Conservation (phyloP, 92 coral and sea anemone genomes). For the Siderastrea radians region DNA sequence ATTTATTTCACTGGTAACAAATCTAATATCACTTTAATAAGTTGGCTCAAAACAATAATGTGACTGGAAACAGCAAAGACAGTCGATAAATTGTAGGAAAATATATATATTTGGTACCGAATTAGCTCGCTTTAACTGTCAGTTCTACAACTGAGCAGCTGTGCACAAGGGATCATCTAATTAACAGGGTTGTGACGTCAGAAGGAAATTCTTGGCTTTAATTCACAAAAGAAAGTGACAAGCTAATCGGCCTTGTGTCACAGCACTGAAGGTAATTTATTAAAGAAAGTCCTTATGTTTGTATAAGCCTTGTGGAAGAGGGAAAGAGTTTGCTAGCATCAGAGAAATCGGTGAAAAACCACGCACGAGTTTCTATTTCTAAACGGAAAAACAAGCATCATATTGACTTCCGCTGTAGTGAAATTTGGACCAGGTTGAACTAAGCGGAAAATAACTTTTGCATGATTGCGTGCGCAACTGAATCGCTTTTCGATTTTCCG, state of each 20-base stretch:
- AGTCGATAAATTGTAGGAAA: too few species aligned
- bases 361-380: background rate
- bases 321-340: too few species aligned
- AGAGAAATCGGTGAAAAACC: background rate
- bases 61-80: background rate
- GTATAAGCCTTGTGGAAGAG: background rate
- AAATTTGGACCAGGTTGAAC: background rate
- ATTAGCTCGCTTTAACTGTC: too few species aligned
- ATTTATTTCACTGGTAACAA: background rate
- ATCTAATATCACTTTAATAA: background rate
- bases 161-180: too few species aligned
- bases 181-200: too few species aligned
- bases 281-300: background rate
- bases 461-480: background rate
- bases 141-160: too few species aligned
- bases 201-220: too few species aligned
- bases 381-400: constrained; percentile 9
- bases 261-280: too few species aligned
- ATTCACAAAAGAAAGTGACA: too few species aligned
- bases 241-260: too few species aligned
- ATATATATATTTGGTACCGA: too few species aligned
- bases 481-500: background rate
- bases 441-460: background rate
- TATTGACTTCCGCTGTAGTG: constrained; percentile 21
- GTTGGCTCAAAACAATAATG: background rate